Conservation (phyloP, 1,140 invertebrate species). For the Drosophila triauraria region DNA sequence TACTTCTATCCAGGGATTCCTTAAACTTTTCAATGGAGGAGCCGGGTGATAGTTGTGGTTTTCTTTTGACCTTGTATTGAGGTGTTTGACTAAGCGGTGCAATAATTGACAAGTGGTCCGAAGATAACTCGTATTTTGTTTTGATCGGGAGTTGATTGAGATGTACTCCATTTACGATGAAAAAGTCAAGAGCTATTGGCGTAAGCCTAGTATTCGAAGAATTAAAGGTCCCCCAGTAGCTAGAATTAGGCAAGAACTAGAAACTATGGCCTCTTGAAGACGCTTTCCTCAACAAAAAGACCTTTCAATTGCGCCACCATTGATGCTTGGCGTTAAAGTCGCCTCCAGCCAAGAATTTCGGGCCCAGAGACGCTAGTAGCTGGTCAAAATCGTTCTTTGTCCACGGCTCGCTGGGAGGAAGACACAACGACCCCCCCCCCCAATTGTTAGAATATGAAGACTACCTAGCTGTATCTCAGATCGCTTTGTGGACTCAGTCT, state of each 20-base stretch:
- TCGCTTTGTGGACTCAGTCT: neutral
- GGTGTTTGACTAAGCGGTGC: conserved; percentile 56
- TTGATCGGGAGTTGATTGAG: conserved; percentile 4
- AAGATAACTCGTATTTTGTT: conserved; percentile 19
- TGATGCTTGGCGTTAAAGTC: conserved; percentile 24
- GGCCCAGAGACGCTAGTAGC: neutral
- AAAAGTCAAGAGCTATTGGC: conserved; percentile 3
- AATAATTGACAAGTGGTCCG: conserved; percentile 83
- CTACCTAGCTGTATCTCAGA: neutral
- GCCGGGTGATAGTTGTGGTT: conserved; percentile 10
- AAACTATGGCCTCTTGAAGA: conserved; percentile 20
- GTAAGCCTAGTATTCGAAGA: conserved; percentile 4
- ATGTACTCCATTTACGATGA: conserved; percentile 5
- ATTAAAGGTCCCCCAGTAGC: conserved; percentile 15
- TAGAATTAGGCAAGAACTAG: conserved; percentile 12
- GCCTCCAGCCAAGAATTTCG: conserved; percentile 8
- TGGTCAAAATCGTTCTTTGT: neutral
- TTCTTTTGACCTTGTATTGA: conserved; percentile 7
- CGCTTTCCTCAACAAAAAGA: conserved; percentile 5
- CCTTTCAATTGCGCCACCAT: conserved; percentile 26
- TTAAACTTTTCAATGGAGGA: conserved; percentile 4
- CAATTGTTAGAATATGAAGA: conserved; percentile 3
- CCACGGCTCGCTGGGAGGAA: conserved; percentile 11
- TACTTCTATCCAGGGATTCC: neutral
- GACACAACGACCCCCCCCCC: conserved; percentile 9